Evolutionary conservation across 2,797 vertebrate genomes (phyloP).

Genomic region (Anolis apletophallus): DNA sequence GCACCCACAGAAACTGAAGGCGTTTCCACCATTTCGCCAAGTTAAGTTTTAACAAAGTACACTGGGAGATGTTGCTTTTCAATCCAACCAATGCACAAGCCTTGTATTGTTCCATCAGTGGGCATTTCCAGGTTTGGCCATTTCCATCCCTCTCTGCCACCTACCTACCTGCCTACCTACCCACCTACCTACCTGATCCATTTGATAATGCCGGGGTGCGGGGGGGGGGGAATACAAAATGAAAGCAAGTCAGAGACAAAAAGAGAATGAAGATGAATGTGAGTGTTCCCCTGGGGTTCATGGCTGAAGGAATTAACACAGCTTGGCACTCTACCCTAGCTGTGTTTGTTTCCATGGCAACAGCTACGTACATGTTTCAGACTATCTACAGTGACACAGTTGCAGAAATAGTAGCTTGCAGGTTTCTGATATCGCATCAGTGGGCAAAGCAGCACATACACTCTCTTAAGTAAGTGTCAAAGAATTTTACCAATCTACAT

Average conservation of each 20-base stretch:
- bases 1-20: conserved; percentile 48
- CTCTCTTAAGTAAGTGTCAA: conserved; percentile 77
- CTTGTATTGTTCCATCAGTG: conserved; percentile 27
- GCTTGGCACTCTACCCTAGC: conserved; percentile 84
- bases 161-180: neutral
- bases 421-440: conserved; percentile 76
- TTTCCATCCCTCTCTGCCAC: neutral
- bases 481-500: conserved; percentile 68
- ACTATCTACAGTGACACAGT: conserved; percentile 83
- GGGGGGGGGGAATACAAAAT: conserved; percentile 61
- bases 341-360: conserved; percentile 84
- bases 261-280: conserved; percentile 81
- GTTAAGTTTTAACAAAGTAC: conserved; percentile 52
- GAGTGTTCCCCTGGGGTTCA: conserved; percentile 82
- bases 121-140: conserved; percentile 58
- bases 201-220: conserved; percentile 66
- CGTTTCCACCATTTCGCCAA: conserved; percentile 39
- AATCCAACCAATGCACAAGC: neutral
- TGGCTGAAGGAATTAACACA: conserved; percentile 87
- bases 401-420: conserved; percentile 81
- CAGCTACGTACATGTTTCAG: conserved; percentile 81
- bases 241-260: conserved; percentile 76
- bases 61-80: neutral
- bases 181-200: conserved; percentile 64
- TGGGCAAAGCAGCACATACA: conserved; percentile 73